phyloP scores from a whole-genome alignment of 2,888 invertebrate species.

The Platycnemis pennipes region DNA sequence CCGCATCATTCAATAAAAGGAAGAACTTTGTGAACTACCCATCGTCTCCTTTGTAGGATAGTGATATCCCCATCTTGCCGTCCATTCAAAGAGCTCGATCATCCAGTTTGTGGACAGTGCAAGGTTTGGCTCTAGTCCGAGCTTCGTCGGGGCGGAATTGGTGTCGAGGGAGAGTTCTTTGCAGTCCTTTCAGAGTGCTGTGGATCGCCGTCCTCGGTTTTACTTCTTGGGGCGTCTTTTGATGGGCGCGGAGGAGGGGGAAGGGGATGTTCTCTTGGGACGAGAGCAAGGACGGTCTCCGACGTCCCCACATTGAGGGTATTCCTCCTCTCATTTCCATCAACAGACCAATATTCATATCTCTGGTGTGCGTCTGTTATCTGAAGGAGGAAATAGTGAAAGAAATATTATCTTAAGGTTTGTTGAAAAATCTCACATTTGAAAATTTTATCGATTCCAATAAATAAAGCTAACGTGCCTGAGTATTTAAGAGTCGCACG shows the following conservation, averaged over 20 bases:
- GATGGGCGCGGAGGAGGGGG: not conserved
- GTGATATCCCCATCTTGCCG: not conserved
- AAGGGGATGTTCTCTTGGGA: not conserved
- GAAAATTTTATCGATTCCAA: no score
- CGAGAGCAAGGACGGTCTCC: no score
- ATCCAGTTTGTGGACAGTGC: not conserved
- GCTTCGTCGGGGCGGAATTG: not conserved
- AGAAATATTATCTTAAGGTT: no score
- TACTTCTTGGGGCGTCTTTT: not conserved
- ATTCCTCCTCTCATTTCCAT: not conserved
- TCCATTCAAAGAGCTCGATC: not conserved
- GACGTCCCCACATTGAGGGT: not conserved
- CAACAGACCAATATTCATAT: no score
- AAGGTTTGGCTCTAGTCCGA: not conserved
- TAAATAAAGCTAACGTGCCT: no score
- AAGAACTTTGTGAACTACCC: not conserved
- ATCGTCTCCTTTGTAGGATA: not conserved
- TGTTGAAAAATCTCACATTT: no score
- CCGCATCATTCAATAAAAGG: not conserved
- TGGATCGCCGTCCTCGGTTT: not conserved
- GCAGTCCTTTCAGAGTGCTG: not conserved
- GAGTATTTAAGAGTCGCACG: no score
- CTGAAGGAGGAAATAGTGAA: no score
- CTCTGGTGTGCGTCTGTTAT: no score
- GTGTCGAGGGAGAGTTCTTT: not conserved